Evolutionary conservation across 2,888 invertebrate species (phyloP), one percentile per base, ranked within the genome.

Genomic region (Operophtera brumata): DNA sequence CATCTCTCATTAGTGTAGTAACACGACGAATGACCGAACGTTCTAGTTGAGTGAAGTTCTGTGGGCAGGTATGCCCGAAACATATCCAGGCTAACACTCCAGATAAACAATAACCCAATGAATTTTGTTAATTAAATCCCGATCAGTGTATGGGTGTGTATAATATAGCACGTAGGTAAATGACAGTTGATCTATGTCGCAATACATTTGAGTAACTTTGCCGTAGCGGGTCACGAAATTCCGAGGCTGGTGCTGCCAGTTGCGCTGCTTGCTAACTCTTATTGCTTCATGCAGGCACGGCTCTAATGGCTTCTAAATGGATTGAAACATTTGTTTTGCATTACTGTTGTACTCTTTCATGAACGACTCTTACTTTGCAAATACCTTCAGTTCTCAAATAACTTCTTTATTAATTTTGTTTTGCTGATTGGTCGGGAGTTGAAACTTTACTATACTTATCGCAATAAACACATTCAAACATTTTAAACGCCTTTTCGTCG

Each of bases 171-270:
- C 48, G 26, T 14, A 32, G 14, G 25, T 53, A 58, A 59, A 59
- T 53, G 57, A 51, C 54, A 61, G 64, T 66, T 65, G 66, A 66
- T 69, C 56, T 70, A 65, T 77, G 73, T 69, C 59, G 76, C 64
- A 78, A 80, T 70, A 62, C 61, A 62, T 72, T 75, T 74, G 62
- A 69, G 73, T 72, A 77, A 76, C 65, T 65, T 61, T 64, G 64
- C 60, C 65, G 66, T 69, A 68, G 70, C 72, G 66, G 76, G 75
- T 78, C 77, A 77, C 71, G 77, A 79, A 78, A 70, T 71, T 65
- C 70, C 73, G 69, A 77, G 67, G 67, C 73, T 75, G 77, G 75
- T 62, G 75, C 71, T 68, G 68, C 75, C 77, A 72, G 77, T 74
- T 76, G 78, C 69, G 66, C 67, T 64, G 62, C 67, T 65, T 64